Conservation (phyloP, 2,888 invertebrate genomes). For the Hofmannophila pseudospretella region DNA sequence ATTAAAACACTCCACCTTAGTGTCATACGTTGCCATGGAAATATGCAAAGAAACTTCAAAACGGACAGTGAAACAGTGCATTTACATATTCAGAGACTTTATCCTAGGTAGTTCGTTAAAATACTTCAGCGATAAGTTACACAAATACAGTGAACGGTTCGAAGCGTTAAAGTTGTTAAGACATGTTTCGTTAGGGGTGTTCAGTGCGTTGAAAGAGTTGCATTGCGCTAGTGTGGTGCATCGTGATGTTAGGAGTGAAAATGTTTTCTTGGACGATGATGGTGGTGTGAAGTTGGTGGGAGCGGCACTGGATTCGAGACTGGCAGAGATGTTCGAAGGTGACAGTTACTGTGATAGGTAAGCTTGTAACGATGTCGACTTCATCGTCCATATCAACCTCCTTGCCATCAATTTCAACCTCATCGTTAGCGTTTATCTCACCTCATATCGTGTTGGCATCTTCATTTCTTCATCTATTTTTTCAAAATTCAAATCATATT, state of each 20-base stretch:
- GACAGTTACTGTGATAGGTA: slow-evolving; percentile 58
- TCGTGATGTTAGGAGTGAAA: slow-evolving; percentile 86
- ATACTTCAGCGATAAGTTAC: slow-evolving; percentile 33
- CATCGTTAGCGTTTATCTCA: too few species aligned
- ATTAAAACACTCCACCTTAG: slow-evolving; percentile 83
- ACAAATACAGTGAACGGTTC: slow-evolving; percentile 42
- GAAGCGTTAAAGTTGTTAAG: slow-evolving; percentile 71
- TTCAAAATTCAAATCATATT: too few species aligned
- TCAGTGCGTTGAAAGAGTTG: slow-evolving; percentile 86
- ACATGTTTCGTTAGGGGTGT: slow-evolving; percentile 83
- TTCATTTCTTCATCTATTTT: too few species aligned
- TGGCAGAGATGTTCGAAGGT: slow-evolving; percentile 77
- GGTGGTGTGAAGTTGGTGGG: slow-evolving; percentile 81
- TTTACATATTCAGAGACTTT: slow-evolving; percentile 86
- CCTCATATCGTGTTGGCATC: too few species aligned
- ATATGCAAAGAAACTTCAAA: slow-evolving; percentile 76
- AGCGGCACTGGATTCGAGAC: slow-evolving; percentile 83
- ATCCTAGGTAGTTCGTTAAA: slow-evolving; percentile 69
- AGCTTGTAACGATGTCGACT: too few species aligned
- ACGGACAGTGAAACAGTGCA: slow-evolving; percentile 46
- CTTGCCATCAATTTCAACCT: too few species aligned
- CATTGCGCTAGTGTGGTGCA: slow-evolving; percentile 91
- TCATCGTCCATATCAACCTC: too few species aligned
- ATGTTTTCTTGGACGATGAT: slow-evolving; percentile 83
- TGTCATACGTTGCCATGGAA: slow-evolving; percentile 87